Evolutionary conservation across 2,797 vertebrate genomes (phyloP).

Genomic region (Hylomyscus alleni): DNA sequence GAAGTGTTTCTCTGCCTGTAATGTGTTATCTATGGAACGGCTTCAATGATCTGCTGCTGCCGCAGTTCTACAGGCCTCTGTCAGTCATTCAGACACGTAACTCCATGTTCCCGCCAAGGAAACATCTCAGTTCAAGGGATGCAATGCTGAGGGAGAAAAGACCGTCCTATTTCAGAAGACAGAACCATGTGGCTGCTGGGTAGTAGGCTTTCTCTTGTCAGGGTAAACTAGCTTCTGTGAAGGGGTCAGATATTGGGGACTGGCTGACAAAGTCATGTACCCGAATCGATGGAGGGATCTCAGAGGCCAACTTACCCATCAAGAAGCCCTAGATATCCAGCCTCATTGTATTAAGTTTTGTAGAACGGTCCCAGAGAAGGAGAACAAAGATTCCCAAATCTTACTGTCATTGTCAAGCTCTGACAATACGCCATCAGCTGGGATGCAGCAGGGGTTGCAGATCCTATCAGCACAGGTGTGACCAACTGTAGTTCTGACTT

Average conservation of each 20-base stretch:
- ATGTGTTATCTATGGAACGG: neutral
- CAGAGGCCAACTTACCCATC: too few relatives aligned
- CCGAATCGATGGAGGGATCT: neutral
- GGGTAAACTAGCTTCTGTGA: neutral
- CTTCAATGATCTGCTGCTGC: neutral
- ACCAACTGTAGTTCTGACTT: neutral
- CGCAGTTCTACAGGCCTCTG: accelerated
- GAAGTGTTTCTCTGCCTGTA: neutral
- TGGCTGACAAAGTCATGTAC: neutral
- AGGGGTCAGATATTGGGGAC: neutral
- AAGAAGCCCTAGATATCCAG: accelerated
- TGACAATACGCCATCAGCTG: neutral
- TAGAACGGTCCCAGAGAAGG: neutral
- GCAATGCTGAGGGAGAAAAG: neutral
- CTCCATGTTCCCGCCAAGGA: neutral
- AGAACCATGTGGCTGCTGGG: neutral
- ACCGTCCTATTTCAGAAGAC: neutral
- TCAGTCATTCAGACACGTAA: neutral
- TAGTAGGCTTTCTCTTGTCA: accelerated
- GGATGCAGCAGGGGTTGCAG: neutral
- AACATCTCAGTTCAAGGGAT: neutral
- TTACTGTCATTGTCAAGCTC: neutral
- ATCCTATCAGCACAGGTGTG: neutral
- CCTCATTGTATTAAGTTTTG: neutral
- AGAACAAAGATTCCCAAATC: neutral